Base-by-base conservation (phyloP, 1,140 invertebrate genomes). In the Sipha flava region DNA sequence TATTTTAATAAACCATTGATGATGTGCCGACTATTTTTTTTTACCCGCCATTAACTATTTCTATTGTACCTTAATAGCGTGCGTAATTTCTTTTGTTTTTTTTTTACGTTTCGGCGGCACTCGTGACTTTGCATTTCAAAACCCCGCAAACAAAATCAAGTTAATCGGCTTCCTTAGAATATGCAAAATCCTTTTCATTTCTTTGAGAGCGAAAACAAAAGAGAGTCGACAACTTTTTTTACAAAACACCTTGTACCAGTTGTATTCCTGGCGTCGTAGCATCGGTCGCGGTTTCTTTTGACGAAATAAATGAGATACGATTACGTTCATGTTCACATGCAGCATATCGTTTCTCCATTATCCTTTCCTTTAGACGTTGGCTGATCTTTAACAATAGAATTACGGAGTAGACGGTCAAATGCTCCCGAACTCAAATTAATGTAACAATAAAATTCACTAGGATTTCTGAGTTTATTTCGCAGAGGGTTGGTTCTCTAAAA, bases 131-230 rank as follows among this genome's bases (percentile, higher is more conserved):
- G 73, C 72, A 54, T 29, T 29, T 54, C 34, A 54, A 59, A 77
- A 77, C 34, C 29, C 21, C 9, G 40, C 45, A 31, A 73, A 77
- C 49, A 34, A 70, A 43, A 26, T 37, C 37, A 59, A 77, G 73
- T 77, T 77, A 77, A 77, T 77, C 73, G 49, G 73, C 47, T 26
- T 77, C 34, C 37, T 43, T 54, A n/a, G 66, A 70, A 70, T 70
- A 47, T 43, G 66, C 66, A 47, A 47, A 47, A 70, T 23, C 43
- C 66, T 14, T 77, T 57, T 59, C 23, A 29, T 43, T 77, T 77
- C 72, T 54, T 54, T 77, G 49, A 49, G 16, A 59, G 5, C 37
- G 23, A 21, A 77, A 59, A 77, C 73, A 77, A 77, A 59, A 43
- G 73, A n/a, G 16, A 75, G 18, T 49, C 4, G 9, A 26, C 37